Evolutionary conservation across 1,140 invertebrate species (phyloP).

Genomic region (Coelopa frigida): DNA sequence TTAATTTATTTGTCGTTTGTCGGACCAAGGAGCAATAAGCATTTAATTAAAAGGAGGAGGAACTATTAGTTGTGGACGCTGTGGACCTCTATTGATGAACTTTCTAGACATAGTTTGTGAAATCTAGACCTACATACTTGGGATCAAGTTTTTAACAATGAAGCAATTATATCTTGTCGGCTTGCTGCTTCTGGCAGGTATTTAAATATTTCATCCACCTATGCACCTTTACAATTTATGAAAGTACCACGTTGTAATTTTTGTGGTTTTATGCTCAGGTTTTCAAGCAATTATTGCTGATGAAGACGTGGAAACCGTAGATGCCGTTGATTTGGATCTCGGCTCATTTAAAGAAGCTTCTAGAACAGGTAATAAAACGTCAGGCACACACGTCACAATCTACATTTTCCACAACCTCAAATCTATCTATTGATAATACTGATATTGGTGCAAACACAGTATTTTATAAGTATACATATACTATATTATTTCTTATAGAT

Average conservation of each 20-base stretch:
- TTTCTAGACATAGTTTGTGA: not conserved
- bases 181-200: conserved; percentile 50
- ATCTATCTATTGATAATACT: too few relatives aligned
- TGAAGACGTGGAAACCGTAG: conserved; percentile 45
- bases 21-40: too few relatives aligned
- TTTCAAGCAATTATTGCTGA: conserved; percentile 34
- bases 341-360: conserved; percentile 74
- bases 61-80: too few relatives aligned
- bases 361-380: conserved; percentile 60
- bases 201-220: too few relatives aligned
- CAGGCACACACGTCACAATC: not conserved
- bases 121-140: not conserved
- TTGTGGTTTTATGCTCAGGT: conserved; percentile 34
- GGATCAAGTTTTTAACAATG: conserved; percentile 43
- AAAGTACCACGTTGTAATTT: conserved; percentile 3
- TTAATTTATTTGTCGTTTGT: too few relatives aligned
- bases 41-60: too few relatives aligned
- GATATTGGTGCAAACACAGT: too few relatives aligned
- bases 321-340: conserved; percentile 64
- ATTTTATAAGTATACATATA: conserved; percentile 3
- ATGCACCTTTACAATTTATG: too few relatives aligned
- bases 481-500: conserved; percentile 48
- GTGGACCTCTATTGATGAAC: not conserved
- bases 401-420: too few relatives aligned
- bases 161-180: conserved; percentile 49